These are phyloP conservation scores for Cataglyphis livida DNA, from an alignment of 2,888 invertebrate genomes.

Conservation along the genomic window DNA sequence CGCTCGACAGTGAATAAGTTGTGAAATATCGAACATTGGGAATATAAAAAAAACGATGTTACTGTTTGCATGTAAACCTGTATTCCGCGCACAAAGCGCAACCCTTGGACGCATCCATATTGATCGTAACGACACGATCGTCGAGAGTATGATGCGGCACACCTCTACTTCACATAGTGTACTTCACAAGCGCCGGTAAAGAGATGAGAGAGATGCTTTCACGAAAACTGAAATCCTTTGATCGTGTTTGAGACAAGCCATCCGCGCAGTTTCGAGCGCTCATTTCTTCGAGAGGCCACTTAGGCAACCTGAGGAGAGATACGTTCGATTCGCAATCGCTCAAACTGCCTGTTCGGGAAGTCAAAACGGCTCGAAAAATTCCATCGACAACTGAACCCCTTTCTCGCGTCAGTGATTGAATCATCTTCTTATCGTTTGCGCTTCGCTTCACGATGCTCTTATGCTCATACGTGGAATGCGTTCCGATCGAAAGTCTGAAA, in stretches of 20 bases:
- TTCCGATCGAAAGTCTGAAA: conserved; percentile 13
- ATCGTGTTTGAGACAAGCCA: conserved; percentile 59
- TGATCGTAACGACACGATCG: conserved; percentile 44
- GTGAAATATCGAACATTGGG: conserved; percentile 27
- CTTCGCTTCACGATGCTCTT: conserved; percentile 17
- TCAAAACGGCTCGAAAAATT: conserved; percentile 45
- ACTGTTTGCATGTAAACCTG: conserved; percentile 2
- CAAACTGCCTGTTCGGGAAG: conserved; percentile 16
- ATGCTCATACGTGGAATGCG: background rate
- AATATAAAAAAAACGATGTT: background rate
- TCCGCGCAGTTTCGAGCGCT: conserved; percentile 64
- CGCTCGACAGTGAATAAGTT: conserved; percentile 2
- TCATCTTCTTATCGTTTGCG: conserved; percentile 28
- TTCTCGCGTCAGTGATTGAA: conserved; percentile 34
- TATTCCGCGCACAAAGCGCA: background rate
- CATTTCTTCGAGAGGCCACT: conserved; percentile 59
- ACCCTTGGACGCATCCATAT: conserved; percentile 21
- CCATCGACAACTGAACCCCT: conserved; percentile 21
- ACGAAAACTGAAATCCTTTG: conserved; percentile 61
- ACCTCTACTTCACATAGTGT: conserved; percentile 31
- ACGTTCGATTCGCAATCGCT: conserved; percentile 36
- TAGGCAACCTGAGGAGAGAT: conserved; percentile 23
- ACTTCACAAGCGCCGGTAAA: conserved; percentile 57
- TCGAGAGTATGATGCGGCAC: conserved; percentile 17
- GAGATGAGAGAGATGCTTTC: conserved; percentile 47